phyloP scores from a whole-genome alignment of 2,888 invertebrate species.

The Watsonalla binaria region DNA sequence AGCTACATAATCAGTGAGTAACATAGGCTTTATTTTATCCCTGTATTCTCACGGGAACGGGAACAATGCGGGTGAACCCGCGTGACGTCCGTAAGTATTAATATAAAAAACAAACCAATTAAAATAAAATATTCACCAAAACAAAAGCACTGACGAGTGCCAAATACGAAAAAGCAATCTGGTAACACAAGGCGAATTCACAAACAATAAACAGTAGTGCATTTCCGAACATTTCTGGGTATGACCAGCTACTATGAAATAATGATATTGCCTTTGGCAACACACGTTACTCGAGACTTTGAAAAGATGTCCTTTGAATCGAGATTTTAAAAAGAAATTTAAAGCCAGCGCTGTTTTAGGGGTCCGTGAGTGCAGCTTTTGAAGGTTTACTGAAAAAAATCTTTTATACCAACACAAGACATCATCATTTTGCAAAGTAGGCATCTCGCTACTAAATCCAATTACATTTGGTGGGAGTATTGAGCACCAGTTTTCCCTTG shows the following conservation, averaged over 20 bases:
- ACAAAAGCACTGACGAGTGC: conserved; percentile 21
- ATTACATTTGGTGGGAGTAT: no score
- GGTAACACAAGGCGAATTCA: conserved; percentile 33
- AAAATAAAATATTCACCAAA: no score
- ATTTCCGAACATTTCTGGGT: conserved; percentile 49
- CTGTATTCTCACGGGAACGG: no score
- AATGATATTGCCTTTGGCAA: conserved; percentile 67
- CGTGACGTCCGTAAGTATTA: no score
- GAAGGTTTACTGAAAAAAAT: not conserved
- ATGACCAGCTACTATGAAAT: conserved; percentile 50
- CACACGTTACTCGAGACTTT: conserved; percentile 31
- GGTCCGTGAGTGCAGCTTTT: not conserved
- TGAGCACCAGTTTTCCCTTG: no score
- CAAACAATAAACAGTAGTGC: conserved; percentile 51
- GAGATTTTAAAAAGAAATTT: conserved; percentile 30
- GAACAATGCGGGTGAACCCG: no score
- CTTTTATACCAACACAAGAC: not conserved
- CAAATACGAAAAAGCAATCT: conserved; percentile 45
- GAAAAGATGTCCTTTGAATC: conserved; percentile 33
- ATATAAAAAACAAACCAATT: no score
- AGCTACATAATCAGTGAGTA: no score
- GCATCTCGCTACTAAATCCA: no score
- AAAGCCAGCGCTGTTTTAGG: conserved; percentile 31
- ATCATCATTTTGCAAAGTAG: no score
- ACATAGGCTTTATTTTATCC: no score